Conservation (phyloP, 2,797 vertebrate species). For the Parauchenoglanis ngamensis region DNA sequence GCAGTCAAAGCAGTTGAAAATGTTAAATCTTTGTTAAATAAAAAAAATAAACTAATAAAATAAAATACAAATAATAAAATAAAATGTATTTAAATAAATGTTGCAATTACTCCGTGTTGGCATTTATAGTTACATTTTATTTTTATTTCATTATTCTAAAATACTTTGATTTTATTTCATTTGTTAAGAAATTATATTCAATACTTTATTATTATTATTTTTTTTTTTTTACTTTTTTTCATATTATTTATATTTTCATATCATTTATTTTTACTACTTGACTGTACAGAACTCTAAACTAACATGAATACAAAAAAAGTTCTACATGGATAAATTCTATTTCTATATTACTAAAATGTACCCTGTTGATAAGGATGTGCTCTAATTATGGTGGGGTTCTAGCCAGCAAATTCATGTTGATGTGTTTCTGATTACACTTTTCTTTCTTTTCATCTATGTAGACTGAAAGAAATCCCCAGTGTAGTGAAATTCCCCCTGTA, state of each 20-base stretch:
- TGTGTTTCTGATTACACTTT: neutral
- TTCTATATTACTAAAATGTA: neutral
- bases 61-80: neutral
- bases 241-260: neutral
- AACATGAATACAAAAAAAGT: neutral
- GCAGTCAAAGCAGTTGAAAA: neutral
- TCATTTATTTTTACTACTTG: neutral
- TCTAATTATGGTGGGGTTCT: neutral
- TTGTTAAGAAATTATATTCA: too few relatives aligned
- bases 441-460: too few relatives aligned
- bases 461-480: neutral
- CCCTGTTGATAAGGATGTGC: neutral
- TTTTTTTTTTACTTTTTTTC: too few relatives aligned
- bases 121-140: neutral
- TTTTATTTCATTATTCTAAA: too few relatives aligned
- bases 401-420: neutral
- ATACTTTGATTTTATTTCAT: too few relatives aligned
- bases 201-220: too few relatives aligned
- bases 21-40: neutral
- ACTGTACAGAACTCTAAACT: neutral
- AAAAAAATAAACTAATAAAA: neutral
- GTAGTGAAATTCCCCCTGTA: neutral
- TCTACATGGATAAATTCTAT: neutral
- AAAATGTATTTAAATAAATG: too few relatives aligned
- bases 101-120: neutral